Percentiles rank a stretch among this genome's conserved stretches.
Evolutionary conservation across 2,888 invertebrate species (phyloP).

Genomic region (Lamellibrachia columna): DNA sequence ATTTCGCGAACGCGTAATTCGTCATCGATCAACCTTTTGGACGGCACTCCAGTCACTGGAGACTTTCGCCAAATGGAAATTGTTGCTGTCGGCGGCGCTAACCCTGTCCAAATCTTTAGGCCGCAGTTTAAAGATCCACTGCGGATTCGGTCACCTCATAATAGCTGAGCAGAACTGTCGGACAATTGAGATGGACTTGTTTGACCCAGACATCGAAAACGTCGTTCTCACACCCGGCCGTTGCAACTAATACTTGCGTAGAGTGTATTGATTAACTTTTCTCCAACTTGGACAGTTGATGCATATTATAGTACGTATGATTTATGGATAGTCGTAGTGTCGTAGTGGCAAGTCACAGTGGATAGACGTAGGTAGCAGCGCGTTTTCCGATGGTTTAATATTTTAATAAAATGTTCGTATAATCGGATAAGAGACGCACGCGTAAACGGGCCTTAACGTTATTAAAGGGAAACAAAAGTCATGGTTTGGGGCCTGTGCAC

Average conservation of each 20-base stretch:
- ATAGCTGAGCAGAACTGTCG: not conserved
- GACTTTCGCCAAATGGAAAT: not conserved
- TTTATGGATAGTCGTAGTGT: not conserved
- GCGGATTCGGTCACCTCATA: not conserved
- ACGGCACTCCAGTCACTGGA: not conserved
- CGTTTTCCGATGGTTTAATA: too few relatives aligned
- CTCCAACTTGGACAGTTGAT: not conserved
- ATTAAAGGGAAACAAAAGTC: too few relatives aligned
- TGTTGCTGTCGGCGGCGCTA: not conserved
- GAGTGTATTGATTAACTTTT: not conserved
- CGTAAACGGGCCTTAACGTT: too few relatives aligned
- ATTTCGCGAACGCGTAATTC: constrained; percentile 7
- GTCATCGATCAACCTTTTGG: not conserved
- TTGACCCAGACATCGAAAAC: not conserved
- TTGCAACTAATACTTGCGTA: not conserved
- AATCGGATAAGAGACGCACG: too few relatives aligned
- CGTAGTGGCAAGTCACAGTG: not conserved
- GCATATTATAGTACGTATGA: not conserved
- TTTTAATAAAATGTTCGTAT: too few relatives aligned
- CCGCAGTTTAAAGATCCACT: not conserved
- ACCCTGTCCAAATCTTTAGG: not conserved
- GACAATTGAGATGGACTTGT: not conserved
- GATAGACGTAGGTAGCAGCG: too few relatives aligned
- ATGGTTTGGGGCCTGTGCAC: too few relatives aligned
- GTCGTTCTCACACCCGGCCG: not conserved